Evolutionary conservation across 2,888 invertebrate genomes (phyloP).

Genomic region (Rotaria sp.): DNA sequence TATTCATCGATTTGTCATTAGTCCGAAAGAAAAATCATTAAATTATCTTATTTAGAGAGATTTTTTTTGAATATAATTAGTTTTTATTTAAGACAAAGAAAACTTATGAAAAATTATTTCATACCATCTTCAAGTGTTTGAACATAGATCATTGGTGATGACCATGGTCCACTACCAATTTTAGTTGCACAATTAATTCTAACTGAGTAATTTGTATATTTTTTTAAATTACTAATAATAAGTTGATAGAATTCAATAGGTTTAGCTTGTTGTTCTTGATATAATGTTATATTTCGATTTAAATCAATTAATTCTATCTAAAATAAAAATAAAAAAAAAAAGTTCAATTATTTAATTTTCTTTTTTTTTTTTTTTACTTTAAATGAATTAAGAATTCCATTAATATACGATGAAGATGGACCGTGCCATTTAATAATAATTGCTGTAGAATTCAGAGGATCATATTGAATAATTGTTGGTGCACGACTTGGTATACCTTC

Average conservation of each 20-base stretch:
- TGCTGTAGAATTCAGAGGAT: constrained; percentile 77
- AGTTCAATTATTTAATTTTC: constrained; percentile 62
- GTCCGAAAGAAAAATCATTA: no score
- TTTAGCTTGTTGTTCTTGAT: background rate
- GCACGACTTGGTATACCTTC: constrained; percentile 90
- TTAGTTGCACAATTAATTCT: constrained; percentile 16
- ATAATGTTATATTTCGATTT: background rate
- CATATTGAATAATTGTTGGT: constrained; percentile 72
- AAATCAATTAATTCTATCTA: constrained; percentile 22
- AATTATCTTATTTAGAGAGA: no score
- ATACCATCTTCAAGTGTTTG: constrained; percentile 11
- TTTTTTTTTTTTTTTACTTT: constrained; percentile 60
- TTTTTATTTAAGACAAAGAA: no score
- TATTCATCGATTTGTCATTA: no score
- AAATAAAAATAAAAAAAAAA: constrained; percentile 41
- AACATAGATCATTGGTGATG: background rate
- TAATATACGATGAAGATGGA: constrained; percentile 90
- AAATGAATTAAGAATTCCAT: constrained; percentile 93
- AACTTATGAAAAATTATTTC: no score
- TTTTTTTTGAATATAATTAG: no score
- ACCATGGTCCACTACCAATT: constrained; percentile 25
- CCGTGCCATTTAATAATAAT: constrained; percentile 82
- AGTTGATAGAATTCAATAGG: constrained; percentile 23
- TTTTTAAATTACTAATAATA: background rate
- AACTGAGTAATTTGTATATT: constrained; percentile 6